phyloP scores from a whole-genome alignment of 2,797 vertebrate genomes.

The Pseudocheirus occidentalis region DNA sequence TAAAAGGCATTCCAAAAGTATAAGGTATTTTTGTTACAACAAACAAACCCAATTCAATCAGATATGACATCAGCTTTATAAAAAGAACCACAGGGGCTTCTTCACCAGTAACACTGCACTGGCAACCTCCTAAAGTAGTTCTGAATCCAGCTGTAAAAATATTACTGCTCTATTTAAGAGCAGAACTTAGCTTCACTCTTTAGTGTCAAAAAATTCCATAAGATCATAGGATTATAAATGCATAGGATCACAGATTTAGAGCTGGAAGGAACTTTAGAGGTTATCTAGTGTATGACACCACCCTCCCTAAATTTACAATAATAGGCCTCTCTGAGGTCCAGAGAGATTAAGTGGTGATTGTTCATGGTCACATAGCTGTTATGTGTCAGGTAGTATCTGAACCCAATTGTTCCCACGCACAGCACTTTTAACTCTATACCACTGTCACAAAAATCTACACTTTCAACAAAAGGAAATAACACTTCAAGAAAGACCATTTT shows the following conservation, averaged over 20 bases:
- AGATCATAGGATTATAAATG: slow-evolving; percentile 16
- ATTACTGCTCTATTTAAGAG: slow-evolving; percentile 26
- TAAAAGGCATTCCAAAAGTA: slow-evolving; percentile 32
- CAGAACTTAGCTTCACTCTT: slow-evolving; percentile 41
- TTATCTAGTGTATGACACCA: not conserved
- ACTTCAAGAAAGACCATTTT: slow-evolving; percentile 39
- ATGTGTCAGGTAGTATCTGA: not conserved
- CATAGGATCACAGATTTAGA: not conserved
- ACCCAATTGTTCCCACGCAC: not conserved
- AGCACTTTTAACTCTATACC: not conserved
- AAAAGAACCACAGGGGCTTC: not conserved
- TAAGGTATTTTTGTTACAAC: slow-evolving; percentile 31
- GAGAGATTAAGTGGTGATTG: not conserved
- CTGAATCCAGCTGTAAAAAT: not conserved
- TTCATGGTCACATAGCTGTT: not conserved
- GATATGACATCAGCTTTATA: slow-evolving; percentile 32
- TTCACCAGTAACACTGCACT: slow-evolving; percentile 33
- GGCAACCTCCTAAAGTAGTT: slow-evolving; percentile 6
- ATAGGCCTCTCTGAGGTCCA: not conserved
- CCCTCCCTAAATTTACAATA: not conserved
- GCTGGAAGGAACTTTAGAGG: not conserved
- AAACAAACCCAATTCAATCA: slow-evolving; percentile 28
- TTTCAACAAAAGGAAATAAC: slow-evolving; percentile 8
- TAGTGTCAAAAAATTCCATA: slow-evolving; percentile 51
- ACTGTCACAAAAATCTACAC: not conserved